Conservation (phyloP, 2,797 vertebrate genomes). For the Platyrinchus mystaceus region DNA sequence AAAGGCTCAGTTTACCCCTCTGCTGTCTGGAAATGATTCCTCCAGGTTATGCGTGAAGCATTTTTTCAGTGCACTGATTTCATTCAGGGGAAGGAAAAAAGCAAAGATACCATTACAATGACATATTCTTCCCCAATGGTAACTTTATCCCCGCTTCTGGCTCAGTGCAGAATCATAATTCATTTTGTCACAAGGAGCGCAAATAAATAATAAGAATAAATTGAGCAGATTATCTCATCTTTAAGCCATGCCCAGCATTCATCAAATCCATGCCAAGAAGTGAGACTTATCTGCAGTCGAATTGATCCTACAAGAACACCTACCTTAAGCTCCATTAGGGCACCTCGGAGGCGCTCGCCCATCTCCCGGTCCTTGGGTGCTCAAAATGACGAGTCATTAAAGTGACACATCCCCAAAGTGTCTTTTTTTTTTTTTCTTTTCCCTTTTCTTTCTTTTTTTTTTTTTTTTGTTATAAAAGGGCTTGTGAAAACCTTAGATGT, state of each 20-base stretch:
- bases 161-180: conserved; percentile 44
- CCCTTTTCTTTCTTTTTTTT: no score
- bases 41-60: conserved; percentile 38
- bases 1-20: conserved; percentile 50
- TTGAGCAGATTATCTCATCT: conserved; percentile 68
- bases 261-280: conserved; percentile 45
- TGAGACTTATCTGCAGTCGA: not conserved
- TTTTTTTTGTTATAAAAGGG: not conserved
- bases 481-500: not conserved
- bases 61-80: conserved; percentile 25
- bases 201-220: conserved; percentile 71
- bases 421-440: not conserved
- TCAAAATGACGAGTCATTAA: conserved; percentile 19
- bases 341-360: not conserved
- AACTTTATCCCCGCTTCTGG: conserved; percentile 57
- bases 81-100: not conserved
- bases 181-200: conserved; percentile 61
- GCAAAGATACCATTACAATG: conserved; percentile 30
- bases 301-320: conserved; percentile 44
- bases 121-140: conserved; percentile 62
- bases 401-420: conserved; percentile 9
- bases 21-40: conserved; percentile 57
- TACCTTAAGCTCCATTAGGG: conserved; percentile 13
- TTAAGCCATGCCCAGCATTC: conserved; percentile 58
- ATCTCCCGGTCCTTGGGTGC: not conserved